Evolutionary conservation across 2,797 vertebrate genomes (phyloP).

Genomic region (Huso huso): DNA sequence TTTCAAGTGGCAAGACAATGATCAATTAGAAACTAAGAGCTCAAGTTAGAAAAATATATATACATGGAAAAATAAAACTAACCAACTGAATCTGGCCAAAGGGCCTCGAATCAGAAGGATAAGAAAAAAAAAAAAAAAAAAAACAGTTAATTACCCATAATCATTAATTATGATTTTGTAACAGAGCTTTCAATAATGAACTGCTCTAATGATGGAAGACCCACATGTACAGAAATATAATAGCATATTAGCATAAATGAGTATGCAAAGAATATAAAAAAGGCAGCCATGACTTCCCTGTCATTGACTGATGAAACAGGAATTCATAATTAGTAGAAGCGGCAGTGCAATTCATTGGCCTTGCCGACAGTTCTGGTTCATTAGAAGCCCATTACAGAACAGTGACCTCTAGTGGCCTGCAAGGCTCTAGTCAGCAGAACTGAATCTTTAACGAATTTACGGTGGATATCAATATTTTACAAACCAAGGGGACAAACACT

Average conservation of each 20-base stretch:
- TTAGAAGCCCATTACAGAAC: conserved; percentile 84
- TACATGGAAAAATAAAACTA: too few species aligned
- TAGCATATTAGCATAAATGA: conserved; percentile 79
- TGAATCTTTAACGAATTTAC: too few species aligned
- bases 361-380: conserved; percentile 78
- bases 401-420: conserved; percentile 80
- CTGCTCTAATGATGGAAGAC: conserved; percentile 76
- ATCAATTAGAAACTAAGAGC: too few species aligned
- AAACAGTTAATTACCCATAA: conserved; percentile 80
- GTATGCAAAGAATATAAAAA: conserved; percentile 61
- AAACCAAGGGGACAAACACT: too few species aligned
- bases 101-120: conserved; percentile 57
- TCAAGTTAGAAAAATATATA: too few species aligned
- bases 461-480: too few species aligned
- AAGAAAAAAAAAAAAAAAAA: conserved; percentile 27
- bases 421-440: conserved; percentile 27
- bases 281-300: conserved; percentile 67
- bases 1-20: too few species aligned
- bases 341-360: conserved; percentile 80
- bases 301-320: conserved; percentile 91
- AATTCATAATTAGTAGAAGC: conserved; percentile 93
- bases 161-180: conserved; percentile 89
- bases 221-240: conserved; percentile 69
- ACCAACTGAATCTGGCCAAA: conserved; percentile 21
- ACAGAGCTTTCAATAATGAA: conserved; percentile 77